phyloP scores from a whole-genome alignment of 2,113 vertebrate species.

The Cyprinodon tularosa region DNA sequence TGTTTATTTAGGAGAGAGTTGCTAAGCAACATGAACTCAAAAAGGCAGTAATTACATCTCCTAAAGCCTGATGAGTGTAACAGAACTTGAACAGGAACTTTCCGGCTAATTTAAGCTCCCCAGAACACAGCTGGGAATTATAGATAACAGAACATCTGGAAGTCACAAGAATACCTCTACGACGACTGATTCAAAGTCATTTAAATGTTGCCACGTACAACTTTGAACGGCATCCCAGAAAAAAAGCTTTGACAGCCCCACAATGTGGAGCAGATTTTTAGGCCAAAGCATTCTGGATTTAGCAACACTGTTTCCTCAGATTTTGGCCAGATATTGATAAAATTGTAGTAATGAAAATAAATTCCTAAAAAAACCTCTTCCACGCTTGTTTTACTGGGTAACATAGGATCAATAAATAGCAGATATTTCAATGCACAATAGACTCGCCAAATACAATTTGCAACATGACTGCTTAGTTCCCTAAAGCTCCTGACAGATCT shows the following conservation, averaged over 20 bases:
- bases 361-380: slow-evolving; percentile 1
- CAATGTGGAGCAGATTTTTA: slow-evolving; percentile 27
- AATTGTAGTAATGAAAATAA: slow-evolving; percentile 28
- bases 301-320: slow-evolving; percentile 20
- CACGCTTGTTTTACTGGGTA: slow-evolving; percentile 18
- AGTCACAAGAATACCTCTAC: slow-evolving; percentile 74
- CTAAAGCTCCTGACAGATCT: slow-evolving; percentile 16
- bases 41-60: slow-evolving; percentile 77
- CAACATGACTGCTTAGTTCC: slow-evolving; percentile 8
- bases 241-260: slow-evolving; percentile 52
- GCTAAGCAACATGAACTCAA: slow-evolving; percentile 65
- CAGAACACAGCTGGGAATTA: slow-evolving; percentile 75
- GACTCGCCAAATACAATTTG: slow-evolving; percentile 2
- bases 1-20: slow-evolving; percentile 67
- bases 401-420: slow-evolving; percentile 15
- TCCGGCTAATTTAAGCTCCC: slow-evolving; percentile 75
- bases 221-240: slow-evolving; percentile 63
- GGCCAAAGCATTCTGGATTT: slow-evolving; percentile 37
- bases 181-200: slow-evolving; percentile 67
- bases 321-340: slow-evolving; percentile 19
- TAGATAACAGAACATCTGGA: slow-evolving; percentile 80
- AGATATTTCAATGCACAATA: background rate
- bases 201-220: slow-evolving; percentile 72
- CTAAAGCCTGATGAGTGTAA: slow-evolving; percentile 75
- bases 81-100: slow-evolving; percentile 75